Evolutionary conservation across 2,797 vertebrate species (phyloP).

Genomic region (Limosa lapponica): DNA sequence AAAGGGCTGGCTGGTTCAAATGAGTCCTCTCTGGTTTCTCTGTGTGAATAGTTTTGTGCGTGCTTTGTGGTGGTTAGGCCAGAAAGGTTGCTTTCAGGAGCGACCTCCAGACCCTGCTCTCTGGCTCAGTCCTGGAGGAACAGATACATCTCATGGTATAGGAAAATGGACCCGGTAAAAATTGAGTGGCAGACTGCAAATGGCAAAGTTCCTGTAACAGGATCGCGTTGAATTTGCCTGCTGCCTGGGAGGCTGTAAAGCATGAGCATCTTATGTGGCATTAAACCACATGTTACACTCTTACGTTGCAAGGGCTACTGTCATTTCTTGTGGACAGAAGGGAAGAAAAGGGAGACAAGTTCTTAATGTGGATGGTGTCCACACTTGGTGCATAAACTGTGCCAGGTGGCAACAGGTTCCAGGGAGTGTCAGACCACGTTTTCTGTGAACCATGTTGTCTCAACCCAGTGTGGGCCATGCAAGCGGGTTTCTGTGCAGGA

Average conservation of each 20-base stretch:
- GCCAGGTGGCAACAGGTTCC: background rate
- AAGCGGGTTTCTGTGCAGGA: background rate
- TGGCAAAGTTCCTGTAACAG: background rate
- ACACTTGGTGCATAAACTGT: background rate
- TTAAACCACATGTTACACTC: background rate
- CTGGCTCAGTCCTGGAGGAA: background rate
- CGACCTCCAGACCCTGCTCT: background rate
- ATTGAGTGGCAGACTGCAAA: background rate
- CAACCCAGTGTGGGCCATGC: rapidly evolving
- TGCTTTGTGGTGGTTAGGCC: background rate
- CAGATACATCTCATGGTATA: background rate
- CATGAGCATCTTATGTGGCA: rapidly evolving
- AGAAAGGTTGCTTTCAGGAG: background rate
- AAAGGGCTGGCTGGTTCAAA: background rate
- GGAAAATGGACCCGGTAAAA: background rate
- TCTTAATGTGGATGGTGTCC: background rate
- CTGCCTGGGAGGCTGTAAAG: background rate
- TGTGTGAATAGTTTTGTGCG: rapidly evolving
- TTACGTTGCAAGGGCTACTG: background rate
- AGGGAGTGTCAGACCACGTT: background rate
- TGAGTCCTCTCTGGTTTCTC: background rate
- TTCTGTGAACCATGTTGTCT: background rate
- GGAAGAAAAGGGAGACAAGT: background rate
- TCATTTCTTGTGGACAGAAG: background rate
- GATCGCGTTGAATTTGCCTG: background rate